phyloP scores from a whole-genome alignment of 1,140 invertebrate genomes.

The Euura saliciscinereae region DNA sequence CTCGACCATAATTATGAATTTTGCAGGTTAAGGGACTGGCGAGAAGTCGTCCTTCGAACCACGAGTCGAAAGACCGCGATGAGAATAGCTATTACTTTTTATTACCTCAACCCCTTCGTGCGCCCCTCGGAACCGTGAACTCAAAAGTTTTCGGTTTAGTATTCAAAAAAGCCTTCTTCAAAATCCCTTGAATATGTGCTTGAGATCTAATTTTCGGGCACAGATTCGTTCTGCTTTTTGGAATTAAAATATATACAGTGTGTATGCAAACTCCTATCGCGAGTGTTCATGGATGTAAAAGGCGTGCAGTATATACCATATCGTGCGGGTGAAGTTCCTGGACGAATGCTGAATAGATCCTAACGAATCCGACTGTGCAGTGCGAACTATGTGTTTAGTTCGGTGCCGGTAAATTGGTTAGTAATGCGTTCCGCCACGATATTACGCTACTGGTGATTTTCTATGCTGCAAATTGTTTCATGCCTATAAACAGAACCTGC shows the following conservation, averaged over 20 bases:
- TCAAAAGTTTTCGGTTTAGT: not conserved
- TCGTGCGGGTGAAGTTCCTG: not conserved
- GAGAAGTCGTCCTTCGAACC: not conserved
- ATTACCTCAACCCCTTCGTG: not conserved
- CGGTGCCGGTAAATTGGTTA: not conserved
- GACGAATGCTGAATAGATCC: not conserved
- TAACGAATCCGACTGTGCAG: not conserved
- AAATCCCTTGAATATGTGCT: no score
- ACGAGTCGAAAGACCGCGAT: not conserved
- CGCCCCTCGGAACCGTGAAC: not conserved
- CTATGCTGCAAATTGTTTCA: constrained; percentile 59
- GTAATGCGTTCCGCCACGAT: constrained; percentile 23
- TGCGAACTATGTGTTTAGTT: not conserved
- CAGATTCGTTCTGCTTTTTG: no score
- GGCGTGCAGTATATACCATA: no score
- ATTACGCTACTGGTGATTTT: constrained; percentile 56
- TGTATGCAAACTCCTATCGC: no score
- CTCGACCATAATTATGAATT: constrained; percentile 15
- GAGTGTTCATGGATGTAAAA: no score
- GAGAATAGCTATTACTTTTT: not conserved
- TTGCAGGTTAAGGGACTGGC: not conserved
- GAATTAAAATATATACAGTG: no score
- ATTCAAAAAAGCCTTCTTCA: no score
- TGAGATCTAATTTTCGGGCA: no score
- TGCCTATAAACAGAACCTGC: constrained; percentile 55